phyloP scores from a whole-genome alignment of 2,113 vertebrate species.

The Callospermophilus lateralis region DNA sequence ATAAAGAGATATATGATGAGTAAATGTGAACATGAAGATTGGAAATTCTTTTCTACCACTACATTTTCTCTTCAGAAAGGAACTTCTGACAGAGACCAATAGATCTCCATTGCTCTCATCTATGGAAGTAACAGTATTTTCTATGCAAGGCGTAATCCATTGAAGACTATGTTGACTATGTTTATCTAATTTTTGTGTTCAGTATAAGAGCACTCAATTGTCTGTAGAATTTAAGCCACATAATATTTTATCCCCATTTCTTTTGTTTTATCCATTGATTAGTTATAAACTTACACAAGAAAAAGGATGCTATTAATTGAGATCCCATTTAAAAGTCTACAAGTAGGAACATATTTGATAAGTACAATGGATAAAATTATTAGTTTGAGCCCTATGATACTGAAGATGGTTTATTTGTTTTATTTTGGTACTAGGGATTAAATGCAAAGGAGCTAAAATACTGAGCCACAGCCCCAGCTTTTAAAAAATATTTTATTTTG shows the following conservation, averaged over 20 bases:
- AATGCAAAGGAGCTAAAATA: too few relatives aligned
- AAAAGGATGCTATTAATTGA: background rate
- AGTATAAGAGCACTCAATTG: background rate
- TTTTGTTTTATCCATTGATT: background rate
- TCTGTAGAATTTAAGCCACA: background rate
- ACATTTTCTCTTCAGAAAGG: background rate
- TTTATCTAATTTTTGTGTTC: background rate
- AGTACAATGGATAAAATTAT: background rate
- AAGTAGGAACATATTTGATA: background rate
- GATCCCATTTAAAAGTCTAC: background rate
- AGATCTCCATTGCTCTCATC: background rate
- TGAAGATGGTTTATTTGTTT: background rate
- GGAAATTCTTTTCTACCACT: background rate
- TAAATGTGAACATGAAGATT: background rate
- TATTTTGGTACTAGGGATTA: too few relatives aligned
- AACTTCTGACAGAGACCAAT: background rate
- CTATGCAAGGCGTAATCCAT: background rate
- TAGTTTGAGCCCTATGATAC: background rate
- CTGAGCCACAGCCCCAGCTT: too few relatives aligned
- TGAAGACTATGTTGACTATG: too few relatives aligned
- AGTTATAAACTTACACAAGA: background rate
- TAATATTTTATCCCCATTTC: background rate
- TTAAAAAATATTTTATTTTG: too few relatives aligned
- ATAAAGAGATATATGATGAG: background rate
- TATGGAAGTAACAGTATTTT: background rate